Percentiles rank a stretch among this genome's conserved stretches.
Conservation (phyloP, 2,888 invertebrate species). For the Leptinotarsa rubiginosa region DNA sequence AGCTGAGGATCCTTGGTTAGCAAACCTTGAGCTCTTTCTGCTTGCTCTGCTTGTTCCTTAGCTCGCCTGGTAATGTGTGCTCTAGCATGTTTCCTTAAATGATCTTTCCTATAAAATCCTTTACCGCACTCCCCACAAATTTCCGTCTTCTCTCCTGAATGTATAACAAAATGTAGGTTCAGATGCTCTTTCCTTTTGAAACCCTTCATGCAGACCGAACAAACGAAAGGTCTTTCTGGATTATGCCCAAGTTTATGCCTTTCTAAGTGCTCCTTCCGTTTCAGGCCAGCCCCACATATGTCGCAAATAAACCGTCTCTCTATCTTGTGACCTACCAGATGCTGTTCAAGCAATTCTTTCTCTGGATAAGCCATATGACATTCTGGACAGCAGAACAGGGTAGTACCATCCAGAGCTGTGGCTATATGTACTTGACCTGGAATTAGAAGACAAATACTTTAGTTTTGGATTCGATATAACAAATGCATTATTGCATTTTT, state of each 20-base stretch:
- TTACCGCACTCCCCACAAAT: constrained; percentile 83
- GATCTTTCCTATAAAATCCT: constrained; percentile 84
- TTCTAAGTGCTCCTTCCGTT: constrained; percentile 83
- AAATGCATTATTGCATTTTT: no score
- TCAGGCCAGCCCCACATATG: constrained; percentile 81
- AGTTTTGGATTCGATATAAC: no score
- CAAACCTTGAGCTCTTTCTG: constrained; percentile 56
- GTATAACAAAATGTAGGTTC: constrained; percentile 85
- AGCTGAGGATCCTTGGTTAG: constrained; percentile 47
- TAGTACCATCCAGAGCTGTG: constrained; percentile 79
- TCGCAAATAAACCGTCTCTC: constrained; percentile 83
- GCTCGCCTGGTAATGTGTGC: constrained; percentile 82
- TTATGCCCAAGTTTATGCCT: constrained; percentile 84
- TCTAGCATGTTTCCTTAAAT: constrained; percentile 82
- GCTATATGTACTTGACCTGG: constrained; percentile 82
- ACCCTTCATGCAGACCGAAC: constrained; percentile 80
- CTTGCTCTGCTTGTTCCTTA: constrained; percentile 73
- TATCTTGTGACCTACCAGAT: constrained; percentile 82
- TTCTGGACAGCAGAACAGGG: constrained; percentile 83
- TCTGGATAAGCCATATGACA: constrained; percentile 86
- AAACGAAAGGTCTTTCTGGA: constrained; percentile 83
- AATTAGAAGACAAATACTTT: not conserved
- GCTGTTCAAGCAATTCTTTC: constrained; percentile 82
- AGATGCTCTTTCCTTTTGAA: constrained; percentile 87
- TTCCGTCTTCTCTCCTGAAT: constrained; percentile 86